These are phyloP conservation scores for Phrynosoma platyrhinos DNA, from an alignment of 2,113 vertebrate genomes.

Conservation along the genomic window DNA sequence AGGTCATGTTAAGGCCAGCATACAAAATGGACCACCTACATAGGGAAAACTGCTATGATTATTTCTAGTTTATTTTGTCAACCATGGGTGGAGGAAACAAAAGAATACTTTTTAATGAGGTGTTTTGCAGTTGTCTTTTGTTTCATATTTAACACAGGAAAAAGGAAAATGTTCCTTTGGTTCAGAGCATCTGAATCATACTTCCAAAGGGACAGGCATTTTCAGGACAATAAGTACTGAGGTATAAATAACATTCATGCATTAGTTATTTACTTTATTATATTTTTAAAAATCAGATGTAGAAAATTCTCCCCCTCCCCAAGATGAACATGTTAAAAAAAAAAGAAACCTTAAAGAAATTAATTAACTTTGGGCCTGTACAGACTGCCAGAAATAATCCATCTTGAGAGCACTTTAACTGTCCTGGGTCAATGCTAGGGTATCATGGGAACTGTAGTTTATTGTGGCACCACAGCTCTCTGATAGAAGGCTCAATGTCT, in stretches of 20 bases:
- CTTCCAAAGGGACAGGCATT: slow-evolving; percentile 81
- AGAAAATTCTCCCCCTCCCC: slow-evolving; percentile 60
- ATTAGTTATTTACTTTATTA: slow-evolving; percentile 55
- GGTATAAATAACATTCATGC: slow-evolving; percentile 81
- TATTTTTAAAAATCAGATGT: slow-evolving; percentile 66
- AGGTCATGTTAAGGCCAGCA: slow-evolving; percentile 66
- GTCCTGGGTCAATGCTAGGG: no score
- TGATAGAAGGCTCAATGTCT: no score
- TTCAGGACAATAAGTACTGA: slow-evolving; percentile 80
- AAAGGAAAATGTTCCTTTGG: slow-evolving; percentile 82
- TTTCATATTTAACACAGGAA: slow-evolving; percentile 82
- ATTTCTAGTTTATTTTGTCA: slow-evolving; percentile 74
- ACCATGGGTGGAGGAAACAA: slow-evolving; percentile 64
- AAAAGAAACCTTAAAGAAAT: slow-evolving; percentile 58
- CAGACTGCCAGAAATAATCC: no score
- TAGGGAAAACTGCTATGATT: slow-evolving; percentile 62
- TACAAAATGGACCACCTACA: slow-evolving; percentile 75
- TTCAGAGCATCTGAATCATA: slow-evolving; percentile 82
- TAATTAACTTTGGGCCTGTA: slow-evolving; percentile 51
- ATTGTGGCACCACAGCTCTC: no score
- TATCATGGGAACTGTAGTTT: no score
- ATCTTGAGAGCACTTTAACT: no score
- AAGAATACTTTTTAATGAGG: slow-evolving; percentile 78
- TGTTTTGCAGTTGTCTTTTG: slow-evolving; percentile 79
- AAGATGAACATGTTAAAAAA: slow-evolving; percentile 47